These are phyloP conservation scores for Oscheius myriophilus DNA, from an alignment of 2,888 invertebrate genomes.

Conservation along the genomic window DNA sequence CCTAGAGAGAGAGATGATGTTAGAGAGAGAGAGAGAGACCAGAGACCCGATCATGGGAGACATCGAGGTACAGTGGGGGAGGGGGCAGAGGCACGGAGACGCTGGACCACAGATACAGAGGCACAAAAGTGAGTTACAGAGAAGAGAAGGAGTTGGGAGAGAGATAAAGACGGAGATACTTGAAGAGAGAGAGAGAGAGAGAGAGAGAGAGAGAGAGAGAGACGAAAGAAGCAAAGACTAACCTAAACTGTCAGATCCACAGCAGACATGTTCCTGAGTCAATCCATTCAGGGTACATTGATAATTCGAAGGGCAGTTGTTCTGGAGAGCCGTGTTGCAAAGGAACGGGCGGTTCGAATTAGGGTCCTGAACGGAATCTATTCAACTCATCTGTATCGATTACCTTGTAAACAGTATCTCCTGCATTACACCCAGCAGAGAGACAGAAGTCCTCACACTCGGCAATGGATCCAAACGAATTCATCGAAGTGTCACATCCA, in stretches of 20 bases:
- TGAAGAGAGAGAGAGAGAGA: background rate
- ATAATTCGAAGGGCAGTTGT: slow-evolving; percentile 51
- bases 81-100: too few species aligned
- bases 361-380: slow-evolving; percentile 34
- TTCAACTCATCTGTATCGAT: background rate
- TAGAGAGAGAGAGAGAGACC: too few species aligned
- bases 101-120: too few species aligned
- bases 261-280: slow-evolving; percentile 51
- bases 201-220: slow-evolving; percentile 21
- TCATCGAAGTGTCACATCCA: slow-evolving; percentile 61
- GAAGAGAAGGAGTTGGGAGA: too few species aligned
- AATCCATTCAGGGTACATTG: slow-evolving; percentile 48
- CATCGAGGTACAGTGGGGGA: too few species aligned
- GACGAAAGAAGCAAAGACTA: background rate
- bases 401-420: slow-evolving; percentile 54
- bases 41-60: too few species aligned
- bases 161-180: too few species aligned
- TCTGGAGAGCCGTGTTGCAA: slow-evolving; percentile 53
- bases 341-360: slow-evolving; percentile 51
- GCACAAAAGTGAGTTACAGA: too few species aligned
- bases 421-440: slow-evolving; percentile 49
- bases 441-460: slow-evolving; percentile 63
- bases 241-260: slow-evolving; percentile 51
- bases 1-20: slow-evolving; percentile 31
- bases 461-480: slow-evolving; percentile 54